These are phyloP conservation scores for Dysmachus trigonus DNA, from an alignment of 2,888 invertebrate genomes.

Conservation along the genomic window DNA sequence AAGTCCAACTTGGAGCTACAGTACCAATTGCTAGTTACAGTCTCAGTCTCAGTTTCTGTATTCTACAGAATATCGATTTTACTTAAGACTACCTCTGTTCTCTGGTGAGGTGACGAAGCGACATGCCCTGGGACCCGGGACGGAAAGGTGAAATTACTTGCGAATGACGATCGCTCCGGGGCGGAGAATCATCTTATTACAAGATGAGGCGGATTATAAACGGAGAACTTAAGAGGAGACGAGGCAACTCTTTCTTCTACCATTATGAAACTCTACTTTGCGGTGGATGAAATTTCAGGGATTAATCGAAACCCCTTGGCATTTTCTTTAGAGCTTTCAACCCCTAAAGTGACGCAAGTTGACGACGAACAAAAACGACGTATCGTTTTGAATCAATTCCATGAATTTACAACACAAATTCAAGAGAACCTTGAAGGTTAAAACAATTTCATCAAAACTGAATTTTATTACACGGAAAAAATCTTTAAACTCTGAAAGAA, in stretches of 20 bases:
- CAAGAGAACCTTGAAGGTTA: no score
- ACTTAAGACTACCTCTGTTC: not conserved
- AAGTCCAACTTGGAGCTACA: not conserved
- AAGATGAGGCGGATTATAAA: not conserved
- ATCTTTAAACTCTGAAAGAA: no score
- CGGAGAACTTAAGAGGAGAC: not conserved
- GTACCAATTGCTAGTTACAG: not conserved
- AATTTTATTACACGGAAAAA: no score
- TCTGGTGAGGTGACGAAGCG: not conserved
- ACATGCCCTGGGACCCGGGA: not conserved
- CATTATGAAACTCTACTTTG: not conserved
- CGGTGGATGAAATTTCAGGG: not conserved
- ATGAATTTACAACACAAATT: no score
- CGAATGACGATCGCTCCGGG: not conserved
- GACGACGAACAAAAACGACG: not conserved
- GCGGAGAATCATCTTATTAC: not conserved
- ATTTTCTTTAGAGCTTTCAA: not conserved
- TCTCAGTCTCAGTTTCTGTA: not conserved
- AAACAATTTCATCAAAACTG: no score
- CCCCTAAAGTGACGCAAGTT: not conserved
- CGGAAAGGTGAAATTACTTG: not conserved
- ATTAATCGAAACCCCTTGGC: not conserved
- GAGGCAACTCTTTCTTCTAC: not conserved
- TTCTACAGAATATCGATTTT: not conserved
- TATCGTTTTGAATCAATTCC: no score